These are phyloP conservation scores for Gobius niger DNA, from an alignment of 2,113 vertebrate species.

Conservation along the genomic window DNA sequence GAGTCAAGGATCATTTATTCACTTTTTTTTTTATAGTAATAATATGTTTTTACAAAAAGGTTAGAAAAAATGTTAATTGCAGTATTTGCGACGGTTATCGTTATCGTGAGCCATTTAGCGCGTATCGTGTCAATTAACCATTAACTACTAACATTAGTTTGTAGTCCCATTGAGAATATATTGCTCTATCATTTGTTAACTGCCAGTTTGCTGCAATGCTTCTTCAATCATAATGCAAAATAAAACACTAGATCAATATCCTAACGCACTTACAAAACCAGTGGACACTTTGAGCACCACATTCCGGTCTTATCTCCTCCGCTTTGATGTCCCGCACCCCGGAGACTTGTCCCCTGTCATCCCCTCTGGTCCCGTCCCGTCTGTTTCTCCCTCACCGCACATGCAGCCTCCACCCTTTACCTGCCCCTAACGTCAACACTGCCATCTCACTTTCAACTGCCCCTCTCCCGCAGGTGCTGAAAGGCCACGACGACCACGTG, in stretches of 20 bases:
- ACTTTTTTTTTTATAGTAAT: too few relatives aligned
- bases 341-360: conserved; percentile 25
- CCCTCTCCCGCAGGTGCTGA: conserved; percentile 86
- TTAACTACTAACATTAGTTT: too few relatives aligned
- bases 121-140: too few relatives aligned
- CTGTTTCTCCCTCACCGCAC: conserved; percentile 22
- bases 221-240: too few relatives aligned
- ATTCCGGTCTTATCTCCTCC: conserved; percentile 42
- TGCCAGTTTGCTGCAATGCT: too few relatives aligned
- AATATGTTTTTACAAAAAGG: too few relatives aligned
- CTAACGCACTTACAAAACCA: conserved; percentile 15
- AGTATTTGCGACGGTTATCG: too few relatives aligned
- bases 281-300: conserved; percentile 47
- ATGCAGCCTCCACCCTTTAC: background rate
- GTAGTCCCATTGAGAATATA: too few relatives aligned
- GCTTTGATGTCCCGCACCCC: conserved; percentile 37
- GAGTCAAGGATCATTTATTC: too few relatives aligned
- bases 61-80: too few relatives aligned
- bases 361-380: background rate
- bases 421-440: background rate
- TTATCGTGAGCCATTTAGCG: too few relatives aligned
- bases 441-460: conserved; percentile 8
- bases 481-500: conserved; percentile 98
- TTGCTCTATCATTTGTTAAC: too few relatives aligned
- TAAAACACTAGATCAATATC: background rate